Percentiles rank a stretch among this genome's conserved stretches.
Conservation (phyloP, 2,888 invertebrate species). For the Cataglyphis livida region DNA sequence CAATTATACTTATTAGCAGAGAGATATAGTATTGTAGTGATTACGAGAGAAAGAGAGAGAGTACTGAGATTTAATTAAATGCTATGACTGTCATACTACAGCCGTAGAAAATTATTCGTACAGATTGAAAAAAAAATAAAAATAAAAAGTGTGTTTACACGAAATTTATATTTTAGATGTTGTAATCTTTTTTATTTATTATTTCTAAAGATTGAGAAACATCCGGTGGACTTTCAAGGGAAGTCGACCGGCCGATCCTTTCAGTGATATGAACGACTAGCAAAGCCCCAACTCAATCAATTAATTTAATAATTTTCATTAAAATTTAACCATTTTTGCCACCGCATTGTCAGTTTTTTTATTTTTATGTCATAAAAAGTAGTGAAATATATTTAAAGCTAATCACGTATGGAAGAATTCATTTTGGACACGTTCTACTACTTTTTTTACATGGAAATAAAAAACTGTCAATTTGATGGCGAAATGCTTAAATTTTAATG, state of each 20-base stretch:
- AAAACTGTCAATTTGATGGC: too few relatives aligned
- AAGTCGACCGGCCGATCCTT: neutral
- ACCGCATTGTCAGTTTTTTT: too few relatives aligned
- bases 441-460: too few relatives aligned
- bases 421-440: too few relatives aligned
- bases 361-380: too few relatives aligned
- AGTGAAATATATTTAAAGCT: too few relatives aligned
- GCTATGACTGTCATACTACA: constrained; percentile 17
- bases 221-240: neutral
- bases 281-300: neutral
- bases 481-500: too few relatives aligned
- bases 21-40: neutral
- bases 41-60: neutral
- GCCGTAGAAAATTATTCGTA: neutral
- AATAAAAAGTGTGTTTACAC: constrained; percentile 14
- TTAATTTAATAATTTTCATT: neutral
- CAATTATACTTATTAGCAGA: constrained; percentile 44
- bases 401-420: too few relatives aligned
- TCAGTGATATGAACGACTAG: neutral
- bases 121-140: neutral
- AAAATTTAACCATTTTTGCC: too few relatives aligned
- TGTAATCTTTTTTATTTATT: neutral
- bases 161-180: neutral
- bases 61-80: constrained; percentile 22
- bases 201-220: neutral